A percentile compares a stretch with the other conserved stretches of the same genome.
phyloP scores from a whole-genome alignment of 2,797 vertebrate genomes.

The Micrastur ruficollis region DNA sequence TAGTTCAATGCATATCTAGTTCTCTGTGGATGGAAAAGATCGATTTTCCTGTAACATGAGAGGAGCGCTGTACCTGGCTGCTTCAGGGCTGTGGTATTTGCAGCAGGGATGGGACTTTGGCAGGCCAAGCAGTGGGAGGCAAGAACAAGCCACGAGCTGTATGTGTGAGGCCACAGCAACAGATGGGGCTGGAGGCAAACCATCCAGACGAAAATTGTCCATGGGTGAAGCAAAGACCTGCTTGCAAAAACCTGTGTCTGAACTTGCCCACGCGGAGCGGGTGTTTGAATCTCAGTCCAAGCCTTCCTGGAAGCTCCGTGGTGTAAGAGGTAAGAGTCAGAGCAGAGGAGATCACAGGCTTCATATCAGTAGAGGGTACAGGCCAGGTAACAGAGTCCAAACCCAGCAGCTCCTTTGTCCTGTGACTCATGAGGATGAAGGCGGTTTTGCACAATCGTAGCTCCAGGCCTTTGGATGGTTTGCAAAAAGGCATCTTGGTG shows the following conservation, averaged over 20 bases:
- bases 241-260: constrained; percentile 22
- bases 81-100: neutral
- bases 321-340: neutral
- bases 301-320: neutral
- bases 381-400: neutral
- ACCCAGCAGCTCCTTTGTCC: neutral
- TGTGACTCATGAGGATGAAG: neutral
- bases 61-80: neutral
- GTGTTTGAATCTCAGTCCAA: neutral
- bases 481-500: neutral
- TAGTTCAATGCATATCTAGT: neutral
- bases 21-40: neutral
- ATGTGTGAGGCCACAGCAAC: neutral
- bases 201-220: neutral
- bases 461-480: neutral
- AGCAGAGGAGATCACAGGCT: neutral
- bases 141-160: constrained; percentile 19
- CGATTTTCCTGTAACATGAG: neutral
- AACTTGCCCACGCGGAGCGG: neutral
- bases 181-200: constrained; percentile 2
- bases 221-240: neutral
- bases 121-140: neutral
- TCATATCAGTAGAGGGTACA: neutral
- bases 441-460: neutral
- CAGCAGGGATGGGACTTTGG: neutral